Evolutionary conservation across 1,140 invertebrate species (phyloP).

Genomic region (Bombus vancouverensis): DNA sequence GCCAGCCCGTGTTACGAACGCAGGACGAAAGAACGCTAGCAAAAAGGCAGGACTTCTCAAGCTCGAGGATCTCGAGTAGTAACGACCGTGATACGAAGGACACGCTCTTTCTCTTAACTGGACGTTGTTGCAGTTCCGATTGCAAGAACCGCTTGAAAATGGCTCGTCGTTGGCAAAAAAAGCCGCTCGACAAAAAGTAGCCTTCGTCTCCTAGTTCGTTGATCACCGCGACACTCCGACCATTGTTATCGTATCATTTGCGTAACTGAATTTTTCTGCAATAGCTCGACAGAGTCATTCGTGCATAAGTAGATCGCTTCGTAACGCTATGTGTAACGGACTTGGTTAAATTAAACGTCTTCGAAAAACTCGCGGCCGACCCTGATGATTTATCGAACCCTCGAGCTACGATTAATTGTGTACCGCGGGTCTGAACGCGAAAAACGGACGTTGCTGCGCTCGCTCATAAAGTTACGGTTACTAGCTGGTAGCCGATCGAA

Average conservation of each 20-base stretch:
- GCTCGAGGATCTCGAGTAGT: slow-evolving; percentile 31
- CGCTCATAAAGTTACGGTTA: not conserved
- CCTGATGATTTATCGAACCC: slow-evolving; percentile 10
- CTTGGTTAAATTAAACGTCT: slow-evolving; percentile 9
- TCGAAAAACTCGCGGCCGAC: not conserved
- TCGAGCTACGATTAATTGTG: slow-evolving; percentile 30
- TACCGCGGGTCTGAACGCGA: not conserved
- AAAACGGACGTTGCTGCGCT: not conserved
- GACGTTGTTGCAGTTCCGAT: not conserved
- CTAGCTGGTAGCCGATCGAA: not conserved
- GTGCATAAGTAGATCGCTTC: not conserved
- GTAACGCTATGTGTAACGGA: not conserved
- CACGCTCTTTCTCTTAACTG: slow-evolving; percentile 19
- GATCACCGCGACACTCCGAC: slow-evolving; percentile 49
- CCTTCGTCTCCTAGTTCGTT: slow-evolving; percentile 62
- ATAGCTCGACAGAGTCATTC: not conserved
- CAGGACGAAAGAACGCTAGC: slow-evolving; percentile 11
- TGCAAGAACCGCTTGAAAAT: slow-evolving; percentile 54
- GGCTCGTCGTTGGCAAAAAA: slow-evolving; percentile 18
- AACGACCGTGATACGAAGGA: slow-evolving; percentile 56
- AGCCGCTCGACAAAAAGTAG: slow-evolving; percentile 41
- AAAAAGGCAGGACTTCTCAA: slow-evolving; percentile 31
- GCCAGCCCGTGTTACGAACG: not conserved
- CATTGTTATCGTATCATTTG: slow-evolving; percentile 53
- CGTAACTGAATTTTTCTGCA: slow-evolving; percentile 52